Evolutionary conservation across 1,140 invertebrate species (phyloP).

Genomic region (Cecropterus lyciades): DNA sequence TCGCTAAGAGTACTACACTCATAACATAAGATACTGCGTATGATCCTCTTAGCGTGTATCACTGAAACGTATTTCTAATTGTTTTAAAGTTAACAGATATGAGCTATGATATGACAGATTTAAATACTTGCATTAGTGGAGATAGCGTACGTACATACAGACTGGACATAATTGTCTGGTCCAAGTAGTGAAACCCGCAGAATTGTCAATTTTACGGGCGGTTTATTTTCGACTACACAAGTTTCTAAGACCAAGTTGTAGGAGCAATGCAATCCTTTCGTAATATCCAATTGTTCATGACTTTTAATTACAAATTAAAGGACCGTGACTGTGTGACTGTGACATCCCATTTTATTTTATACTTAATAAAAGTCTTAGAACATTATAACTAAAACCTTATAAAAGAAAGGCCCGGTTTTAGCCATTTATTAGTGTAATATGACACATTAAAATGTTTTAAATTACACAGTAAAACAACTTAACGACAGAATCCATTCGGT

Average conservation of each 20-base stretch:
- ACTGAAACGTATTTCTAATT: too few species aligned
- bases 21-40: too few species aligned
- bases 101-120: too few species aligned
- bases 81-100: too few species aligned
- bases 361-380: too few species aligned
- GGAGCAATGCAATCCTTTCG: slow-evolving; percentile 6
- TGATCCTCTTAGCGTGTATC: too few species aligned
- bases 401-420: neutral
- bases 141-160: too few species aligned
- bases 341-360: too few species aligned
- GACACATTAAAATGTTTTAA: slow-evolving; percentile 4
- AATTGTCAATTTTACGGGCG: slow-evolving; percentile 87
- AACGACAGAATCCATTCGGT: slow-evolving; percentile 41
- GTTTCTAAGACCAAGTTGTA: slow-evolving; percentile 66
- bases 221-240: slow-evolving; percentile 85
- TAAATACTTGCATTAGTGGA: too few species aligned
- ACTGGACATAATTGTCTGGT: neutral
- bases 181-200: slow-evolving; percentile 69
- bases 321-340: too few species aligned
- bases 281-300: slow-evolving; percentile 9
- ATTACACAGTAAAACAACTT: slow-evolving; percentile 13
- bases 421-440: neutral
- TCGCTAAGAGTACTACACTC: too few species aligned
- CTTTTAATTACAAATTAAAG: too few species aligned
- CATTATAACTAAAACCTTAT: neutral